phyloP scores from a whole-genome alignment of 2,888 invertebrate species.

The Hartigia nigra region DNA sequence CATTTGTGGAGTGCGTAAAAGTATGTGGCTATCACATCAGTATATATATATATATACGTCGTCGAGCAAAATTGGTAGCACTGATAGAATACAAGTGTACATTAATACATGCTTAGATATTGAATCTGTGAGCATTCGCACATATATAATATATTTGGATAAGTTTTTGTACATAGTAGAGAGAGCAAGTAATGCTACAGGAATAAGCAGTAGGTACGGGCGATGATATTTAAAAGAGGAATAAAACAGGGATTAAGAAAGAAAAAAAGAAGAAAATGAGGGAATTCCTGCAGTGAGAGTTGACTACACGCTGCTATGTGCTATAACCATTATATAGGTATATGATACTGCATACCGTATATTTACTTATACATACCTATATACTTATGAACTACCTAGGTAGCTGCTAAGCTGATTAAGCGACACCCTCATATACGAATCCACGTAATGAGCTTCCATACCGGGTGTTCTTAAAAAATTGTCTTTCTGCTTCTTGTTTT shows the following conservation, averaged over 20 bases:
- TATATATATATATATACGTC: neutral
- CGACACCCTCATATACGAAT: slow-evolving; percentile 35
- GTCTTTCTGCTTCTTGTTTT: neutral
- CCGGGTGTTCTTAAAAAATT: slow-evolving; percentile 24
- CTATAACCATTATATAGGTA: neutral
- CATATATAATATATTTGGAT: neutral
- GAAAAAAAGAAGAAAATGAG: neutral
- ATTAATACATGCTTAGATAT: too few species aligned
- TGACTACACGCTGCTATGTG: neutral
- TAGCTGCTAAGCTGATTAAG: slow-evolving; percentile 38
- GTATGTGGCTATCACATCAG: neutral
- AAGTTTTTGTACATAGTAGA: neutral
- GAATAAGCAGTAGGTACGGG: neutral
- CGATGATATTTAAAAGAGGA: slow-evolving; percentile 5
- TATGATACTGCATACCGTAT: neutral
- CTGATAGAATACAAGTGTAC: too few species aligned
- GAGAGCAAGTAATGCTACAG: neutral
- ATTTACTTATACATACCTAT: slow-evolving; percentile 9
- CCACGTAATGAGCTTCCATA: slow-evolving; percentile 38
- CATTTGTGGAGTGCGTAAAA: neutral
- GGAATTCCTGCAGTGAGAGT: slow-evolving; percentile 2
- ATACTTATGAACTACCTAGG: slow-evolving; percentile 29
- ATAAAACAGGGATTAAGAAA: neutral
- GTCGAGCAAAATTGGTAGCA: too few species aligned
- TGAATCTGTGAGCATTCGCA: too few species aligned